A percentile compares a stretch with the other conserved stretches of the same genome.
Conservation (phyloP, 92 coral and sea anemone genomes). For the Porites lobata region DNA sequence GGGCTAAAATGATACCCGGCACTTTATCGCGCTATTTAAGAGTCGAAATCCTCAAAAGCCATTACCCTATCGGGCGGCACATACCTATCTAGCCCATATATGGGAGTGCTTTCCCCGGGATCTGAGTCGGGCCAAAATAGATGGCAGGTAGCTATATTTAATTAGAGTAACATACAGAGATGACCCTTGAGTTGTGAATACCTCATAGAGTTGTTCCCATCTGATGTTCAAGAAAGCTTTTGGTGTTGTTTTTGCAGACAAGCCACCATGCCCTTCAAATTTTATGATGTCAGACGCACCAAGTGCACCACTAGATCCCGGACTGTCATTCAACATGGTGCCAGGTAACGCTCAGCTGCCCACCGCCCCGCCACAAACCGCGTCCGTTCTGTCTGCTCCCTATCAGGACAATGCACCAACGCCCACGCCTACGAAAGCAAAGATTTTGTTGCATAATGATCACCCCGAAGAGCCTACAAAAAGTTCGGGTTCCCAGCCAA, state of each 20-base stretch:
- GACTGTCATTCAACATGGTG: constrained; percentile 20
- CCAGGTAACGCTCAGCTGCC: constrained; percentile 35
- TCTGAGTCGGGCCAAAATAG: no score
- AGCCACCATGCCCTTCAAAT: constrained; percentile 34
- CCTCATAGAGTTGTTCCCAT: no score
- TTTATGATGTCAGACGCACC: constrained; percentile 1
- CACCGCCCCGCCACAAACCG: constrained; percentile 35
- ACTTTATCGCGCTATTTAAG: no score
- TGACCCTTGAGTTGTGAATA: no score
- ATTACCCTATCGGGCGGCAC: no score
- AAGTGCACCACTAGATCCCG: constrained; percentile 23
- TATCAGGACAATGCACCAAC: constrained; percentile 8
- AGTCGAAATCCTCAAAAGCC: no score
- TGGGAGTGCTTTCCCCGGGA: no score
- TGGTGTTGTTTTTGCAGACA: constrained; percentile 5
- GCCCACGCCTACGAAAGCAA: constrained; percentile 19
- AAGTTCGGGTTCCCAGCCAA: constrained; percentile 44
- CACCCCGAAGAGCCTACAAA: background rate
- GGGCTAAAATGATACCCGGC: no score
- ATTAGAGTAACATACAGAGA: no score
- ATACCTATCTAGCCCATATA: no score
- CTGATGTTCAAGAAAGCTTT: no score
- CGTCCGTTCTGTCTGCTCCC: constrained; percentile 44
- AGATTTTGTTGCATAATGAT: constrained; percentile 22
- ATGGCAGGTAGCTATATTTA: no score